Evolutionary conservation across 1,140 invertebrate genomes (phyloP).

Genomic region (Drosophila pachea): DNA sequence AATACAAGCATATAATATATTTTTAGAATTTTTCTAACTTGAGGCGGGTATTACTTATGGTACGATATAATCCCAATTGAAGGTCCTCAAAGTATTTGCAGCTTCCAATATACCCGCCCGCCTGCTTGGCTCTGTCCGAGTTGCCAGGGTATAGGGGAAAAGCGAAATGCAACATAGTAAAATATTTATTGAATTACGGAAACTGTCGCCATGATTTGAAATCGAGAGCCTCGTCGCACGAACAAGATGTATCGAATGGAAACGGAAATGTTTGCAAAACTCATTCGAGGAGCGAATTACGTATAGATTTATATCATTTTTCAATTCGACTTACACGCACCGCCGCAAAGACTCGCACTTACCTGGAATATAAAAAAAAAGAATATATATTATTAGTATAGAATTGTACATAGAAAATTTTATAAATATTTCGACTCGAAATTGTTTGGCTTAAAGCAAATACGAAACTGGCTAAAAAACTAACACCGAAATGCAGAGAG

Average conservation of each 20-base stretch:
- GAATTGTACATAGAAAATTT: no score
- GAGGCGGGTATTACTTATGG: no score
- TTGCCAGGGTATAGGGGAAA: slow-evolving; percentile 37
- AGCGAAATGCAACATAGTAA: slow-evolving; percentile 59
- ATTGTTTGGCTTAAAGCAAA: not conserved
- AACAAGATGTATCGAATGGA: slow-evolving; percentile 16
- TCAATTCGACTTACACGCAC: slow-evolving; percentile 10
- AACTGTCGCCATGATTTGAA: slow-evolving; percentile 60
- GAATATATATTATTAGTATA: not conserved
- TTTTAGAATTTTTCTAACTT: no score
- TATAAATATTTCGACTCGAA: not conserved
- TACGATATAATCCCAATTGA: no score
- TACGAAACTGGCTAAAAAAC: not conserved
- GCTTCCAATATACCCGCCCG: not conserved
- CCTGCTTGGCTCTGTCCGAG: not conserved
- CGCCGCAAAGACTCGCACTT: slow-evolving; percentile 21
- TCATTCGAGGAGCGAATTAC: slow-evolving; percentile 7
- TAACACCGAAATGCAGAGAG: slow-evolving; percentile 1
- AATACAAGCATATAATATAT: no score
- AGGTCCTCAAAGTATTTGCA: not conserved
- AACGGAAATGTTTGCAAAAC: slow-evolving; percentile 1
- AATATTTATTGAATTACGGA: slow-evolving; percentile 74
- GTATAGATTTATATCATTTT: slow-evolving; percentile 3
- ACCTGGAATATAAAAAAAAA: slow-evolving; percentile 41
- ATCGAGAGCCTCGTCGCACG: slow-evolving; percentile 40